A percentile compares a stretch with the other conserved stretches of the same genome.
Conservation (phyloP, 2,888 invertebrate species). For the Metallyticus violacea region DNA sequence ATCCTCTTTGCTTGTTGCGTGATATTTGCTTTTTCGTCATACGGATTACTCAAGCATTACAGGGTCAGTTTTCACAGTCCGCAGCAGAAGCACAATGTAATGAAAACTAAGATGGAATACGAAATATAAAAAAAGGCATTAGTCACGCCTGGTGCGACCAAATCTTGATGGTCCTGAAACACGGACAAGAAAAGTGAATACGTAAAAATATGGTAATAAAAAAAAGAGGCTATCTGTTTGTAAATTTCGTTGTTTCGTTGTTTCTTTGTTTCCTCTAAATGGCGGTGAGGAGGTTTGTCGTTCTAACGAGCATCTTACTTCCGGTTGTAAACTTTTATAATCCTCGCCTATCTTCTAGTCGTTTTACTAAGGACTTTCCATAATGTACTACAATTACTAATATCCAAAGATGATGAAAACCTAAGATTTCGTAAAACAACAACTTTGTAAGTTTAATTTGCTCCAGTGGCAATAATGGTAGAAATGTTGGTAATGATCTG, state of each 20-base stretch:
- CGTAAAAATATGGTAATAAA: neutral
- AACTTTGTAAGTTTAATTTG: no score
- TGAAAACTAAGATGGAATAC: neutral
- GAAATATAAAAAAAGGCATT: neutral
- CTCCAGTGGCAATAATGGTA: no score
- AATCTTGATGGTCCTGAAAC: neutral
- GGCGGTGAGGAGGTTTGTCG: neutral
- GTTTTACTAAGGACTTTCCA: no score
- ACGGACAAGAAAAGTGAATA: neutral
- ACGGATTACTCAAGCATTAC: neutral
- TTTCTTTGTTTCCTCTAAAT: no score
- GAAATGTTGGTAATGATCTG: no score
- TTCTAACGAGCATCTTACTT: neutral
- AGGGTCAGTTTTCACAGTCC: conserved; percentile 2
- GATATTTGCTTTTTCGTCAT: neutral
- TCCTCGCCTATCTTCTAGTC: neutral
- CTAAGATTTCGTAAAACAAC: no score
- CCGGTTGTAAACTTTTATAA: neutral
- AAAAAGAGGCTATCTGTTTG: neutral
- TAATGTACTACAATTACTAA: neutral
- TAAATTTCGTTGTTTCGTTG: neutral
- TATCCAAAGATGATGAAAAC: no score
- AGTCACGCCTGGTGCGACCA: neutral
- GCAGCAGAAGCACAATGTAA: neutral
- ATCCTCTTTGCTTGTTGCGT: neutral